phyloP scores from a whole-genome alignment of 2,888 invertebrate genomes.

The Noctua janthe region DNA sequence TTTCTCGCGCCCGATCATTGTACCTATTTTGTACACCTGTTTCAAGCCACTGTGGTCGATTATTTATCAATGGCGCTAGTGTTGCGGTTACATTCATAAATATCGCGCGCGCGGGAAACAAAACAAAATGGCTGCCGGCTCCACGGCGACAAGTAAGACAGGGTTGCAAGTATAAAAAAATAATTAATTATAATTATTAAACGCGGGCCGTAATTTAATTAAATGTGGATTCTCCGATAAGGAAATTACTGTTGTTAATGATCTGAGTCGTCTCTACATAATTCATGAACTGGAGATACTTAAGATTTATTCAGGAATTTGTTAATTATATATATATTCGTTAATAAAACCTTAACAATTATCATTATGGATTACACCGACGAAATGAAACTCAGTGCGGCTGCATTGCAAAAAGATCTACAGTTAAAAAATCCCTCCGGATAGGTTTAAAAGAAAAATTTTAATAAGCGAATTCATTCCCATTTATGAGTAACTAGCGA shows the following conservation, averaged over 20 bases:
- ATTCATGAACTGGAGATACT: constrained; percentile 33
- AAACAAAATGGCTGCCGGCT: constrained; percentile 73
- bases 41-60: constrained; percentile 40
- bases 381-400: not conserved
- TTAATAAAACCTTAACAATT: constrained; percentile 1
- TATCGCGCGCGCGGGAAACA: constrained; percentile 70
- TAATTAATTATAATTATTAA: constrained; percentile 50
- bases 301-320: constrained; percentile 47
- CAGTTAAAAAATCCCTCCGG: not conserved
- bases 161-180: constrained; percentile 64
- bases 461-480: not conserved
- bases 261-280: constrained; percentile 47
- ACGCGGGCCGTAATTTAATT: constrained; percentile 45
- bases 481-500: not conserved
- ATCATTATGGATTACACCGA: not conserved
- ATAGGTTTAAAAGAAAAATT: not conserved
- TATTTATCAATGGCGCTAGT: constrained; percentile 77
- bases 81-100: constrained; percentile 74
- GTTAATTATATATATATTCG: constrained; percentile 14
- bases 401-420: not conserved
- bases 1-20: constrained; percentile 56
- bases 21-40: constrained; percentile 50
- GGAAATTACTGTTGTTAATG: constrained; percentile 56
- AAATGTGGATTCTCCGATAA: constrained; percentile 51
- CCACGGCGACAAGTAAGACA: constrained; percentile 61